Base-by-base conservation (phyloP, 2,797 vertebrate genomes). In the Gadopsis marmoratus region DNA sequence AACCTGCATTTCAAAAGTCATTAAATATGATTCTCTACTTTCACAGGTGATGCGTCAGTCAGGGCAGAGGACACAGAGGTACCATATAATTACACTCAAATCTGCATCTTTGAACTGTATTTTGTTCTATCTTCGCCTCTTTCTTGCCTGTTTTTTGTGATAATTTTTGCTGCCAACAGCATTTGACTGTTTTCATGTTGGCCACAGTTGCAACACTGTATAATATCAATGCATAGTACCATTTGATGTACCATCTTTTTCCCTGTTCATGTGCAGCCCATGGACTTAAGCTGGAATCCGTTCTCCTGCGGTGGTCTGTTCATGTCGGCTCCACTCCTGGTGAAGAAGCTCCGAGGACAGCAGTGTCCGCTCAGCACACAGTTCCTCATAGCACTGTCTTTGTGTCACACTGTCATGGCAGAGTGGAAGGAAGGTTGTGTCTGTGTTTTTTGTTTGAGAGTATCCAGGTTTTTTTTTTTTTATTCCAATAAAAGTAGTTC, bases 361-460 rank as follows among this genome's bases (percentile, higher is more conserved):
- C 31, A 39, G 0, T 95, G 96, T 84, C 75, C 84, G 0, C 8
- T 85, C 26, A 94, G 92, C 84, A 91, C 62, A 31, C 95, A 97
- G 85, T 99, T 99, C 93, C 93, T 98, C 91, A 93, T 92, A 0
- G 93, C 97, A 2, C 92, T 99, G 81, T 95, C 97, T 50, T 80
- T 99, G 47, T 99, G 98, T 84, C 98, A 99, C 93, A 98, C 97
- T 0, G 97, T 98, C 80, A 97, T 97, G 96, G 95, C 94, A 11
- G 96, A 97, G 66, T 95, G 96, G 91, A 94, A 93, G 33, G 89
- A 95, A 1, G 90, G 98, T 99, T 74, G 43, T 48, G n/a, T 39
- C 13, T 33, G 8, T 63, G 17, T 8, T 47, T 37, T 19, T 21
- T 55, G 8, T 54, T 4, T 45, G 19, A 26, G n/a, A 53, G 50